phyloP scores from a whole-genome alignment of 2,797 vertebrate genomes.

The Enteromius radiatus region DNA sequence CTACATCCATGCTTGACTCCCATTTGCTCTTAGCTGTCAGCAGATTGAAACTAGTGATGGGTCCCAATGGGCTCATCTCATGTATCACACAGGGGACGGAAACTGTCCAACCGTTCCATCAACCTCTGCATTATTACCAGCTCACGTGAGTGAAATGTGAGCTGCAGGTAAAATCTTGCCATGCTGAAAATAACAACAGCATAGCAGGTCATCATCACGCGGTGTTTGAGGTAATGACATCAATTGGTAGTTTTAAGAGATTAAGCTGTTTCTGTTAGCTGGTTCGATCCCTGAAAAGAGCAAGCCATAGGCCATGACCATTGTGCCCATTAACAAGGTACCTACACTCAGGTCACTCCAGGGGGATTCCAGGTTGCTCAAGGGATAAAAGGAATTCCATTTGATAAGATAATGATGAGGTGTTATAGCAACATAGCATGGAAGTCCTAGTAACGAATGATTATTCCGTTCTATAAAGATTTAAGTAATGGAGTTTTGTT shows the following conservation, averaged over 20 bases:
- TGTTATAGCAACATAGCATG: not conserved
- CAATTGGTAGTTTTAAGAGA: not conserved
- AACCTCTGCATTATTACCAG: slow-evolving; percentile 32
- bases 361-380: not conserved
- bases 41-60: slow-evolving; percentile 39
- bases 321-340: not conserved
- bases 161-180: slow-evolving; percentile 30
- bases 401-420: not conserved
- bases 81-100: slow-evolving; percentile 17
- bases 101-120: slow-evolving; percentile 34
- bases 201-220: not conserved
- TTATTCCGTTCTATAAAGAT: not conserved
- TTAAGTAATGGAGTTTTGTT: not conserved
- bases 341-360: not conserved
- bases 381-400: not conserved
- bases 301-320: not conserved
- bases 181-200: slow-evolving; percentile 20
- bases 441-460: not conserved
- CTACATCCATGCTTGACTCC: not conserved
- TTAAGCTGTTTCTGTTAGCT: not conserved
- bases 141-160: slow-evolving; percentile 43
- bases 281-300: not conserved
- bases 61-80: slow-evolving; percentile 20
- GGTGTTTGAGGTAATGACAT: not conserved
- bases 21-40: slow-evolving; percentile 20